Evolutionary conservation across 2,797 vertebrate species (phyloP).

Genomic region (Enteromius argenteus): DNA sequence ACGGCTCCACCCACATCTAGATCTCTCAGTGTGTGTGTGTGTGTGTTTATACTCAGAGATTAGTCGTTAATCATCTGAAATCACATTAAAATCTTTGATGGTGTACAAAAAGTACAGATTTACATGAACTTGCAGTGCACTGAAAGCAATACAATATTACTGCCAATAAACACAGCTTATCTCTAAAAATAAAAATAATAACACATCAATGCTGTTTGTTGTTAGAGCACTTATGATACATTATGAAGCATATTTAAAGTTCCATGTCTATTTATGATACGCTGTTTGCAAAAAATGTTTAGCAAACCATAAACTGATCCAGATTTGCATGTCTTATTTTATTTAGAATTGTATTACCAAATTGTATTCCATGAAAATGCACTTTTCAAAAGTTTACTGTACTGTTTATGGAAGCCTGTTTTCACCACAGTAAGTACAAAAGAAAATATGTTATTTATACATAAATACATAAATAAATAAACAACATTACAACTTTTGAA

Average conservation of each 20-base stretch:
- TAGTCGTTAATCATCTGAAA: conserved; percentile 10
- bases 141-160: neutral
- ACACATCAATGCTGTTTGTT: neutral
- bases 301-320: neutral
- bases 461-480: too few species aligned
- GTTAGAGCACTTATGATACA: conserved; percentile 3
- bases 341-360: neutral
- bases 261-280: neutral
- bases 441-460: too few species aligned
- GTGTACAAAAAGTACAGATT: conserved; percentile 26
- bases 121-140: neutral
- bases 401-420: neutral
- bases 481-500: too few species aligned
- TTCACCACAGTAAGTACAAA: too few species aligned
- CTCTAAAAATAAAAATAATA: neutral
- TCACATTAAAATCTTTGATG: neutral
- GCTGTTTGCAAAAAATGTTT: neutral
- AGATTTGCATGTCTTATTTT: neutral
- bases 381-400: neutral
- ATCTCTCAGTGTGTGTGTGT: neutral
- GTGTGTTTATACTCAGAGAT: neutral
- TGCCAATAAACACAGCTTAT: neutral
- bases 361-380: neutral
- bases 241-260: conserved; percentile 15
- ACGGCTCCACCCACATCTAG: neutral